phyloP scores from a whole-genome alignment of 2,797 vertebrate genomes.

The Leuciscus waleckii region DNA sequence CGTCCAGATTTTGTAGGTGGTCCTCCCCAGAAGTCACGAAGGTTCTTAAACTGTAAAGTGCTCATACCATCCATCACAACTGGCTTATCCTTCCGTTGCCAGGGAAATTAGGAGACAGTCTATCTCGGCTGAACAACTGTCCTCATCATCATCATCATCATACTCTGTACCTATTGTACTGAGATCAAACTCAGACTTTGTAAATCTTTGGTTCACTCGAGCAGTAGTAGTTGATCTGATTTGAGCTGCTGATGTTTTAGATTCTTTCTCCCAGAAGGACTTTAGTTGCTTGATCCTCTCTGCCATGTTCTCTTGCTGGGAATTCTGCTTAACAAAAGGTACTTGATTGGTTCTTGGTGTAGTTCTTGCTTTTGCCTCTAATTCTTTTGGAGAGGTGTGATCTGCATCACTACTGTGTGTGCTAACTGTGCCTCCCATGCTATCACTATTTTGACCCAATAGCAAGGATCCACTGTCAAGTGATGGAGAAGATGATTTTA shows the following conservation, averaged over 20 bases:
- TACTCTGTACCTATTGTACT: conserved; percentile 65
- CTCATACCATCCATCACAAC: conserved; percentile 71
- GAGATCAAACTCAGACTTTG: conserved; percentile 80
- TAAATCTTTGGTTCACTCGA: conserved; percentile 76
- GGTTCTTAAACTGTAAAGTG: conserved; percentile 83
- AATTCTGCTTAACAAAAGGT: conserved; percentile 51
- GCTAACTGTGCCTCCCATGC: neutral
- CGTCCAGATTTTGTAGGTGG: conserved; percentile 67
- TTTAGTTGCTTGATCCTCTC: conserved; percentile 73
- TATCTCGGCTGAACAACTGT: conserved; percentile 53
- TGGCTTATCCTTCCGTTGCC: conserved; percentile 77
- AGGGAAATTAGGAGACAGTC: conserved; percentile 69
- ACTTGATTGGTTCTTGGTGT: conserved; percentile 43
- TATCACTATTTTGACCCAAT: conserved; percentile 21
- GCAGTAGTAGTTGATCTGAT: conserved; percentile 58
- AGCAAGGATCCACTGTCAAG: conserved; percentile 18
- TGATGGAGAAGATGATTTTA: conserved; percentile 42
- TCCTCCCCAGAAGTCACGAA: conserved; percentile 89
- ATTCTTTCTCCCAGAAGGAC: conserved; percentile 78
- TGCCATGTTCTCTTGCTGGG: conserved; percentile 67
- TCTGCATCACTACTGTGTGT: conserved; percentile 39
- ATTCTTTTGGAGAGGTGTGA: conserved; percentile 11
- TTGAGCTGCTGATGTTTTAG: conserved; percentile 54
- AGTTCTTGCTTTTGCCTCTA: conserved; percentile 6
- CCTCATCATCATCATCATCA: conserved; percentile 65